phyloP scores from a whole-genome alignment of 64 coral and sea anemone genomes.

The Porites australiensis region DNA sequence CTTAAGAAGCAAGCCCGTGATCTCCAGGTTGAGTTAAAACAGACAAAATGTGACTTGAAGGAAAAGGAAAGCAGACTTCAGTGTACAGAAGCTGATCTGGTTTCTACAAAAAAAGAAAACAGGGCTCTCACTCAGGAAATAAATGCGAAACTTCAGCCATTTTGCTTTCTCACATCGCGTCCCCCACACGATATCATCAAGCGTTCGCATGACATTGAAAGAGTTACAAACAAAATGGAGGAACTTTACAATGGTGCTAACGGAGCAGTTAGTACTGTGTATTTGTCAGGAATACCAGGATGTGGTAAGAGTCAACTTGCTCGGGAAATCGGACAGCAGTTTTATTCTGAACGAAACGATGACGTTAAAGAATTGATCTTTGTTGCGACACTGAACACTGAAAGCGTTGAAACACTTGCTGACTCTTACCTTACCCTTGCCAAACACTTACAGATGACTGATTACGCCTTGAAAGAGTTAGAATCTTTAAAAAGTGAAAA shows the following conservation, averaged over 20 bases:
- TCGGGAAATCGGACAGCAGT: constrained; percentile 16
- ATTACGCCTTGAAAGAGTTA: not conserved
- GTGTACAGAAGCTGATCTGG: not conserved
- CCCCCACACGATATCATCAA: constrained; percentile 3
- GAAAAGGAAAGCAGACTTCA: not conserved
- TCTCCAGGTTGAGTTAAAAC: not conserved
- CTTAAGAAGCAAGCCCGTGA: not conserved
- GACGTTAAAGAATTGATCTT: not conserved
- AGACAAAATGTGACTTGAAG: not conserved
- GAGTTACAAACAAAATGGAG: not conserved
- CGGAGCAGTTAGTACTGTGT: constrained; percentile 32
- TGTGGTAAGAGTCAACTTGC: constrained; percentile 61
- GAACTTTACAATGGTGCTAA: not conserved
- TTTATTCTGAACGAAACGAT: not conserved
- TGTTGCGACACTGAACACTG: constrained; percentile 2
- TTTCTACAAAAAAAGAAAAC: not conserved
- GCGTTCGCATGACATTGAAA: not conserved
- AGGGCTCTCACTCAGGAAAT: not conserved
- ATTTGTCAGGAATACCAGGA: constrained; percentile 67
- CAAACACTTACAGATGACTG: not conserved
- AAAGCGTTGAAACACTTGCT: not conserved
- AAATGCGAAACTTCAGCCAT: not conserved
- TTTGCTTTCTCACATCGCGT: constrained; percentile 19
- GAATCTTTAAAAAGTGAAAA: not conserved
- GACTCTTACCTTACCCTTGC: not conserved